These are phyloP conservation scores for Dryomyza anilis DNA, from an alignment of 2,888 invertebrate genomes.

Conservation along the genomic window DNA sequence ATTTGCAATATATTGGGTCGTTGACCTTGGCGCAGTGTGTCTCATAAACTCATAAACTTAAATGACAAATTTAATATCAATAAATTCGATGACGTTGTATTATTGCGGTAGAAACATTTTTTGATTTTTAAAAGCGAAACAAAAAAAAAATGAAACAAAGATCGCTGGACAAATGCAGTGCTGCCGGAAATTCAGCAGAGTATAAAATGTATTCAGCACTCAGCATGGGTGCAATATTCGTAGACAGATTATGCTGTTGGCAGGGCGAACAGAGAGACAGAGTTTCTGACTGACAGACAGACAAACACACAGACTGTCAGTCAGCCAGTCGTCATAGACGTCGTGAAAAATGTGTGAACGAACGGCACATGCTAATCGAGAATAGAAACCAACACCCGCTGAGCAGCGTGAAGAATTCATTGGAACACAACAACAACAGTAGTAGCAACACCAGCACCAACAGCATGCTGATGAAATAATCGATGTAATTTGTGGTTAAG, in stretches of 20 bases:
- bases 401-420: slow-evolving; percentile 26
- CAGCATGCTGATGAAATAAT: slow-evolving; percentile 1
- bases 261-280: too few species aligned
- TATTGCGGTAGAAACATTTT: too few species aligned
- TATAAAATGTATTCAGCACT: not conserved
- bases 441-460: slow-evolving; percentile 1
- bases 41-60: too few species aligned
- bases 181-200: not conserved
- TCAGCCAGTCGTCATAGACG: not conserved
- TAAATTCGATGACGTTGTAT: too few species aligned
- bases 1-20: too few species aligned
- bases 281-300: too few species aligned
- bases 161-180: not conserved
- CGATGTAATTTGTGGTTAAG: slow-evolving; percentile 10
- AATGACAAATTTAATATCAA: too few species aligned
- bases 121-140: not conserved
- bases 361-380: slow-evolving; percentile 16
- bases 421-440: slow-evolving; percentile 6
- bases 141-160: not conserved
- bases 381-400: slow-evolving; percentile 26
- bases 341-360: slow-evolving; percentile 9
- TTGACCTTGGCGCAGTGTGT: too few species aligned
- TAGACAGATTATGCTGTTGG: too few species aligned
- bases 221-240: slow-evolving; percentile 17
- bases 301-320: not conserved